A percentile compares a stretch with the other conserved stretches of the same genome.
Conservation (phyloP, 2,113 vertebrate species). For the Barbus barbus region DNA sequence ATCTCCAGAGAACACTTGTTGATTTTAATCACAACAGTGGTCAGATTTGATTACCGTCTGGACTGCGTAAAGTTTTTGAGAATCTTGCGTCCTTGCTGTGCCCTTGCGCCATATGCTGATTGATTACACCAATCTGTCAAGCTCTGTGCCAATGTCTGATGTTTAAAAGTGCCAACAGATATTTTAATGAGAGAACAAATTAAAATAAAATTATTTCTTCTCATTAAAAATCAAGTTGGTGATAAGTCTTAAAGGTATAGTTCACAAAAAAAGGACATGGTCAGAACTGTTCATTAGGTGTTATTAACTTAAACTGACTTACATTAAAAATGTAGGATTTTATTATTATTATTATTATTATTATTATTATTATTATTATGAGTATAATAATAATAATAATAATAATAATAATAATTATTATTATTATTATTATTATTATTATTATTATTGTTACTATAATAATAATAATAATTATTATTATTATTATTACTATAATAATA, state of each 20-base stretch:
- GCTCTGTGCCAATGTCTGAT: slow-evolving; percentile 12
- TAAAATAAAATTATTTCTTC: background rate
- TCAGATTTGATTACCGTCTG: slow-evolving; percentile 48
- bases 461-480: too few relatives aligned
- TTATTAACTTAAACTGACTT: background rate
- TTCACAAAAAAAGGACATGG: background rate
- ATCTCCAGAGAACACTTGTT: slow-evolving; percentile 42
- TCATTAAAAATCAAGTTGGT: background rate
- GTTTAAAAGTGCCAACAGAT: background rate
- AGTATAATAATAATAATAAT: too few relatives aligned
- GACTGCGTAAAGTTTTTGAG: slow-evolving; percentile 28
- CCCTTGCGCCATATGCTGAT: slow-evolving; percentile 35
- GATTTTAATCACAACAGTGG: slow-evolving; percentile 47
- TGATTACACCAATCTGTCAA: slow-evolving; percentile 42
- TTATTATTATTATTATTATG: too few relatives aligned
- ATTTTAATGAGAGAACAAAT: background rate
- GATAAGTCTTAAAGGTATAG: background rate
- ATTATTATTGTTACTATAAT: too few relatives aligned
- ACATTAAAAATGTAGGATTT: too few relatives aligned
- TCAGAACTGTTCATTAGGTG: background rate
- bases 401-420: too few relatives aligned
- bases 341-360: too few relatives aligned
- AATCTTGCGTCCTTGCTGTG: slow-evolving; percentile 25
- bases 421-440: too few relatives aligned
- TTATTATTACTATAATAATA: too few relatives aligned